A percentile compares a stretch with the other conserved stretches of the same genome.
Evolutionary conservation across 1,140 invertebrate genomes (phyloP).

Genomic region (Cephus cinctus): DNA sequence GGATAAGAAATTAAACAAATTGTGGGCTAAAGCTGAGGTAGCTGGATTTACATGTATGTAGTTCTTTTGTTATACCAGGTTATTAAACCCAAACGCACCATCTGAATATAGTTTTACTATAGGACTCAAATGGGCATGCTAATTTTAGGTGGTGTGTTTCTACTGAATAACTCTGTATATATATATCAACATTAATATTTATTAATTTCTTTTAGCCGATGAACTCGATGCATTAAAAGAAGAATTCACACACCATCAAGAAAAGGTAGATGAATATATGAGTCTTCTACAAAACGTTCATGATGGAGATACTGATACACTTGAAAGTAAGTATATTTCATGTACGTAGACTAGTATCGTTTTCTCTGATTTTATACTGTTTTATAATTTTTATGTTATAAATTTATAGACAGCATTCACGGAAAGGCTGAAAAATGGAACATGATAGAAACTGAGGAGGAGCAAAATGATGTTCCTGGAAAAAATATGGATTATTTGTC

Average conservation of each 20-base stretch:
- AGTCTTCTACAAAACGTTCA: conserved; percentile 72
- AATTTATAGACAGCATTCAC: conserved; percentile 52
- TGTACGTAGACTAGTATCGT: conserved; percentile 7
- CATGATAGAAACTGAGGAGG: conserved; percentile 61
- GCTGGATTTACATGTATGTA: conserved; percentile 74
- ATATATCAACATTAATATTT: conserved; percentile 15
- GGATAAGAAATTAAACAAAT: conserved; percentile 86
- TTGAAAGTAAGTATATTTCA: conserved; percentile 63
- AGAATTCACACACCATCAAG: conserved; percentile 89
- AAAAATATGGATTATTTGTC: conserved; percentile 58
- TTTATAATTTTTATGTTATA: conserved; percentile 21
- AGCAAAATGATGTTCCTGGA: conserved; percentile 64
- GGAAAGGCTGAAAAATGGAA: conserved; percentile 60
- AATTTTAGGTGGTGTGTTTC: no score
- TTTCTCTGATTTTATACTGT: conserved; percentile 9
- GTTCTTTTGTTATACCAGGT: conserved; percentile 11
- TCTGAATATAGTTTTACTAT: no score
- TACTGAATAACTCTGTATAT: no score
- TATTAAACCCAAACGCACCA: no score
- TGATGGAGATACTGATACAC: conserved; percentile 51
- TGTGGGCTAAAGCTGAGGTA: conserved; percentile 87
- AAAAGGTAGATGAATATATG: conserved; percentile 90
- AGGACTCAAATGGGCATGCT: no score
- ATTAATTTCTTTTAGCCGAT: conserved; percentile 58
- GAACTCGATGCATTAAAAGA: conserved; percentile 82